phyloP scores from a whole-genome alignment of 2,888 invertebrate genomes.

The Dicyrtomina minuta region DNA sequence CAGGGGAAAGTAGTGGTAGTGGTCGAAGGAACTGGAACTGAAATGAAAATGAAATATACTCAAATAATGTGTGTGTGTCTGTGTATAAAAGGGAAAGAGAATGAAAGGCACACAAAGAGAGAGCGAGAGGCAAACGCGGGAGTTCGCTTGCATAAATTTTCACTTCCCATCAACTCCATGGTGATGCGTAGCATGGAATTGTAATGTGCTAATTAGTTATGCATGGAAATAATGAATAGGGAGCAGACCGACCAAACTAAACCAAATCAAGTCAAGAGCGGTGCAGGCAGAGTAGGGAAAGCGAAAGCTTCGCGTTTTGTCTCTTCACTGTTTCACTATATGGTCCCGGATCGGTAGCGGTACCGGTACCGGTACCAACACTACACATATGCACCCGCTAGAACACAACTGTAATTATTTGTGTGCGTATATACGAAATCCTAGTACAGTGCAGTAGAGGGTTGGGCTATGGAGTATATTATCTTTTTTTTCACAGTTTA shows the following conservation, averaged over 20 bases:
- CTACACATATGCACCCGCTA: no score
- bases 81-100: background rate
- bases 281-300: no score
- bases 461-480: no score
- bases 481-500: no score
- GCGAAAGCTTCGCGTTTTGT: background rate
- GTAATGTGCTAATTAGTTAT: constrained; percentile 36
- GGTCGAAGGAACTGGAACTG: background rate
- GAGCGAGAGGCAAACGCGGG: background rate
- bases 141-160: constrained; percentile 17
- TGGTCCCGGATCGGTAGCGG: no score
- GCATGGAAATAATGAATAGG: constrained; percentile 36
- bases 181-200: constrained; percentile 11
- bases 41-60: background rate
- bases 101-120: background rate
- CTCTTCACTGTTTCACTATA: no score
- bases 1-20: background rate
- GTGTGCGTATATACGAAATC: no score
- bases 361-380: no score
- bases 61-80: no score
- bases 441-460: no score
- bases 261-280: no score
- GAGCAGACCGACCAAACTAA: constrained; percentile 6
- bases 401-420: no score
- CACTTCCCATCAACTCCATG: constrained; percentile 3